Base-by-base conservation (phyloP, 2,797 vertebrate species). In the Phalanger gymnotis region DNA sequence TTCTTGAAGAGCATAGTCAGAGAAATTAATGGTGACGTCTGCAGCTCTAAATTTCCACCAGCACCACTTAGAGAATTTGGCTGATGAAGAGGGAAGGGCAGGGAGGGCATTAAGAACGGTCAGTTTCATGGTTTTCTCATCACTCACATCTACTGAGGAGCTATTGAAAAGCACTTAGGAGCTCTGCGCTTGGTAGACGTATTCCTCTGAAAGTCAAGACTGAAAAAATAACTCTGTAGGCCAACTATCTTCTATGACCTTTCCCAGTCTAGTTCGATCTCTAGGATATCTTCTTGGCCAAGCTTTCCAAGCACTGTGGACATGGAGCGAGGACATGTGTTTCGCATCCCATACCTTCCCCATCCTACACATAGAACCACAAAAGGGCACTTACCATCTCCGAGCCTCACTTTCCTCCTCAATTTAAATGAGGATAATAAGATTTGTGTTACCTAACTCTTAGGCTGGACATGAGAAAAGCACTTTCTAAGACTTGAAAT, bases 151-250 rank as follows among this genome's bases (percentile, higher is more conserved):
- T 57, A 90, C 22, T 54, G 13, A 94, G 9, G 51, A 25, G 34
- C 19, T 81, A 47, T 25, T 47, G n/a, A 40, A 81, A 66, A 81
- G 19, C 40, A 81, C 73, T 47, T 81, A 96, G 52, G 27, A 96
- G 95, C 93, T 94, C 40, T 81, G 91, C 51, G 3, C 95, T 94
- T 94, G 53, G 93, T 96, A 95, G 90, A 90, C 91, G 27, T 95
- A 92, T 95, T 96, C 92, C 94, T 92, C 81, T 94, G 1, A 93
- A 94, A 97, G 94, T 94, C 54, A 96, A 66, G 51, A 92, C 94
- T 73, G 93, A 53, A 97, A 94, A 66, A 94, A 53, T 91, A 91
- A 31, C 94, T 92, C 91, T 92, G 54, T 51, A 95, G n/a, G 54
- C 90, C 5, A 40, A 54, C 47, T 25, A 73, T 94, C 47, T 96